Evolutionary conservation across 2,113 vertebrate genomes (phyloP).

Genomic region (Tapirus terrestris): DNA sequence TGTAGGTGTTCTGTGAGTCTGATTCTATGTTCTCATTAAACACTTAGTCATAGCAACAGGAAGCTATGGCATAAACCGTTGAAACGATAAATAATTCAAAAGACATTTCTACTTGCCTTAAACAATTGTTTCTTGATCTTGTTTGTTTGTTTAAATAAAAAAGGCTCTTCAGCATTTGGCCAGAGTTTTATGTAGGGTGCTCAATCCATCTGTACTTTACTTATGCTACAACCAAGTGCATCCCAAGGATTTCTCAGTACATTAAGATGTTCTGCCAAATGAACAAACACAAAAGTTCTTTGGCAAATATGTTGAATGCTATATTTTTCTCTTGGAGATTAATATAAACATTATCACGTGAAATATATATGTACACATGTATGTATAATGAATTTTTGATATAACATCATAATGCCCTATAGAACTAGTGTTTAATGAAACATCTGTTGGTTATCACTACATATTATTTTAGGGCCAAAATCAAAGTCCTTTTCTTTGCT

Average conservation of each 20-base stretch:
- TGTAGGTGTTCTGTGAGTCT: not conserved
- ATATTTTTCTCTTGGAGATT: not conserved
- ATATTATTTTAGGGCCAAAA: not conserved
- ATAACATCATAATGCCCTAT: not conserved
- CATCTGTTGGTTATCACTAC: not conserved
- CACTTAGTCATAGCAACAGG: not conserved
- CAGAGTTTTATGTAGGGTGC: accelerated
- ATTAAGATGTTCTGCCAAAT: not conserved
- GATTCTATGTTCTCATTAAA: not conserved
- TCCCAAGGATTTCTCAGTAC: not conserved
- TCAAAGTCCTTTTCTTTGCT: not conserved
- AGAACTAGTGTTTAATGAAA: not conserved
- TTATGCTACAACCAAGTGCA: not conserved
- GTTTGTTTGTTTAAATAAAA: not conserved
- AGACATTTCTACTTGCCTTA: not conserved
- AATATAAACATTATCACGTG: not conserved
- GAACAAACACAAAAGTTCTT: not conserved
- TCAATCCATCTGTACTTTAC: not conserved
- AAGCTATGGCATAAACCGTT: not conserved
- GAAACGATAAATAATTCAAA: not conserved
- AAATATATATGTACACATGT: not conserved
- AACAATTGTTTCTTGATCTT: not conserved
- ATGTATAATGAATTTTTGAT: not conserved
- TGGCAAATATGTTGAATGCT: not conserved
- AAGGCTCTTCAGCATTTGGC: not conserved